Evolutionary conservation across 2,888 invertebrate species (phyloP).

Genomic region (Notodonta ziczac): DNA sequence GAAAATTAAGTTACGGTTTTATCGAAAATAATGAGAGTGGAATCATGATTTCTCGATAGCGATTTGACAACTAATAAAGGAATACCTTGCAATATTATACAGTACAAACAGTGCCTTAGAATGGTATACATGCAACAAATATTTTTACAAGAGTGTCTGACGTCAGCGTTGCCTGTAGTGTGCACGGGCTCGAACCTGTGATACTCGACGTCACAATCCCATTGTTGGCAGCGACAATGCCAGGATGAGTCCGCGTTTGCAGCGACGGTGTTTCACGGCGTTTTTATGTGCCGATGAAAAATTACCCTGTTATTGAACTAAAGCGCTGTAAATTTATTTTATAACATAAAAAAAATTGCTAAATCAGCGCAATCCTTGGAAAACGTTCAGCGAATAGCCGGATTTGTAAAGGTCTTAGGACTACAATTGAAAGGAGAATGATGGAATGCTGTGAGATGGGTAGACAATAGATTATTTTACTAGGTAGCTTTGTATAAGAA

Average conservation of each 20-base stretch:
- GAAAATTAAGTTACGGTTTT: too few relatives aligned
- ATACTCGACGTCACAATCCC: constrained; percentile 63
- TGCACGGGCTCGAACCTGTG: constrained; percentile 40
- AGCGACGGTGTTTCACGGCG: constrained; percentile 56
- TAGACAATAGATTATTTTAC: neutral
- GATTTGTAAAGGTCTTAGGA: neutral
- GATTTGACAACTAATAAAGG: too few relatives aligned
- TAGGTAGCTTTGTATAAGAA: neutral
- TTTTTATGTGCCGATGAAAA: constrained; percentile 64
- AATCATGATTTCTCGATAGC: too few relatives aligned
- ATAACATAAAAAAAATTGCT: constrained; percentile 27
- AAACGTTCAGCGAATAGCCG: neutral
- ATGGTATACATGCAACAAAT: too few relatives aligned
- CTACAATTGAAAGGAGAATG: constrained; percentile 3
- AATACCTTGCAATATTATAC: too few relatives aligned
- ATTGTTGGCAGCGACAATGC: constrained; percentile 68
- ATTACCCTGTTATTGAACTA: constrained; percentile 65
- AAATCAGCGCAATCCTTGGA: constrained; percentile 24
- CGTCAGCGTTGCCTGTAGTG: neutral
- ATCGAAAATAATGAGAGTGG: too few relatives aligned
- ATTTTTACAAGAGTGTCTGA: too few relatives aligned
- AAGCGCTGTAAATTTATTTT: constrained; percentile 17
- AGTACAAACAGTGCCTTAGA: too few relatives aligned
- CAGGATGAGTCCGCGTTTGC: constrained; percentile 61
- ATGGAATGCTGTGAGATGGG: neutral